phyloP scores from a whole-genome alignment of 2,113 vertebrate genomes.

The Varanus komodoensis region DNA sequence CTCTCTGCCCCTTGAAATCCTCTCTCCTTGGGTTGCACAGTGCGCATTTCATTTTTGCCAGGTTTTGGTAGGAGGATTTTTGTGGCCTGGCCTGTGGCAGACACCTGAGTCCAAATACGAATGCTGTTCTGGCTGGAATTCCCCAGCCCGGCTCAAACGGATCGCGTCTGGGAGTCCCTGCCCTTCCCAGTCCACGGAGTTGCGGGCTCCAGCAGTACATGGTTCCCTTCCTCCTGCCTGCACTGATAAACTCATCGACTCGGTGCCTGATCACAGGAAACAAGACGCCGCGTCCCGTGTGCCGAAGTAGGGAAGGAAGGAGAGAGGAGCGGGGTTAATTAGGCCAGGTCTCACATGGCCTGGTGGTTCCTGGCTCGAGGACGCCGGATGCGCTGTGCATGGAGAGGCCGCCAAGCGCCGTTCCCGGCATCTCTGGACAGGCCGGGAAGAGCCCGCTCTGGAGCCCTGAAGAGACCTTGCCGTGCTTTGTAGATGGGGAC shows the following conservation, averaged over 20 bases:
- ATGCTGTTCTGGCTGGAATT: constrained; percentile 12
- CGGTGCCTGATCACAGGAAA: background rate
- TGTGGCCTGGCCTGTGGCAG: background rate
- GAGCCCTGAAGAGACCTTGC: background rate
- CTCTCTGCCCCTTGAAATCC: background rate
- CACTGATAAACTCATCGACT: background rate
- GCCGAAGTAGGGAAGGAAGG: background rate
- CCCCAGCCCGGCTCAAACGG: background rate
- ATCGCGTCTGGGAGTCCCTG: background rate
- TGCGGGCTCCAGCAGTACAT: background rate
- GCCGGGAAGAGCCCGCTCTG: background rate
- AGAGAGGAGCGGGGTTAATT: background rate
- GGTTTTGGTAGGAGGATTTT: constrained; percentile 16
- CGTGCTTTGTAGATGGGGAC: background rate
- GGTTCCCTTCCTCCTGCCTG: background rate
- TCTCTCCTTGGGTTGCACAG: background rate
- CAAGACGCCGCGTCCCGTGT: background rate
- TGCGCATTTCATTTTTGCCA: constrained; percentile 12
- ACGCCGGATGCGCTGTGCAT: too few relatives aligned
- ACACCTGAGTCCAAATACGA: constrained; percentile 38
- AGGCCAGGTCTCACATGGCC: too few relatives aligned
- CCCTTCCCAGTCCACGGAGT: background rate
- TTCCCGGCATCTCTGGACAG: background rate
- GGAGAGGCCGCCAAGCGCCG: background rate
- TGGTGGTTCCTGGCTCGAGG: background rate